Evolutionary conservation across 2,113 vertebrate genomes (phyloP).

Genomic region (Phoenicopterus ruber): DNA sequence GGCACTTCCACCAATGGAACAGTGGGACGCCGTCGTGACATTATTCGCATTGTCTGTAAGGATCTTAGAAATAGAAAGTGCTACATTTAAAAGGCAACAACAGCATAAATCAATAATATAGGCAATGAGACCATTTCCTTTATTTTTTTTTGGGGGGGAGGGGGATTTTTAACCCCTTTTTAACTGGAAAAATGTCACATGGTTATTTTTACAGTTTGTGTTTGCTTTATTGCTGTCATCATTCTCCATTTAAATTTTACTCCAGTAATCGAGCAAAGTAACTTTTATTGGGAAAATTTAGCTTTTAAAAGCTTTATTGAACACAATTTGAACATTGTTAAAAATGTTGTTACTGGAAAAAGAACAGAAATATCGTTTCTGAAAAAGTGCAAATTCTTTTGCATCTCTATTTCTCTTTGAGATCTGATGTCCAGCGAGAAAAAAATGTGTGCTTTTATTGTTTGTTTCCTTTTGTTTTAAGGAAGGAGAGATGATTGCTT

Average conservation of each 20-base stretch:
- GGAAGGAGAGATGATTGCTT: background rate
- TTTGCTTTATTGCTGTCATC: background rate
- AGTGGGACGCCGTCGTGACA: background rate
- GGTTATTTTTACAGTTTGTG: background rate
- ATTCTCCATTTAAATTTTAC: background rate
- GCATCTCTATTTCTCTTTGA: background rate
- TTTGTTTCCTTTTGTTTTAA: background rate
- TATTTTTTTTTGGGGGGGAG: background rate
- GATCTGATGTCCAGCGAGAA: background rate
- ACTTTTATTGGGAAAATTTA: background rate
- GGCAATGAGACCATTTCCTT: conserved; percentile 9
- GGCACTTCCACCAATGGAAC: conserved; percentile 46
- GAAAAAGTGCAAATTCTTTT: background rate
- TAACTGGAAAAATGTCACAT: background rate
- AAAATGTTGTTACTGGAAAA: background rate
- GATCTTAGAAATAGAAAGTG: conserved; percentile 22
- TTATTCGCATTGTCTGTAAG: background rate
- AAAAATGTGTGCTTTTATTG: background rate
- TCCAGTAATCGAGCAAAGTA: background rate
- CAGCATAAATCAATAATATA: conserved; percentile 33
- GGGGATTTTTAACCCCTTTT: background rate
- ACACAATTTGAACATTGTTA: background rate
- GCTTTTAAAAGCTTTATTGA: background rate
- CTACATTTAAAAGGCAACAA: background rate
- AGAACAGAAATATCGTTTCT: background rate